Base-by-base conservation (phyloP, 2,797 vertebrate species). In the Lutjanus campechanus region DNA sequence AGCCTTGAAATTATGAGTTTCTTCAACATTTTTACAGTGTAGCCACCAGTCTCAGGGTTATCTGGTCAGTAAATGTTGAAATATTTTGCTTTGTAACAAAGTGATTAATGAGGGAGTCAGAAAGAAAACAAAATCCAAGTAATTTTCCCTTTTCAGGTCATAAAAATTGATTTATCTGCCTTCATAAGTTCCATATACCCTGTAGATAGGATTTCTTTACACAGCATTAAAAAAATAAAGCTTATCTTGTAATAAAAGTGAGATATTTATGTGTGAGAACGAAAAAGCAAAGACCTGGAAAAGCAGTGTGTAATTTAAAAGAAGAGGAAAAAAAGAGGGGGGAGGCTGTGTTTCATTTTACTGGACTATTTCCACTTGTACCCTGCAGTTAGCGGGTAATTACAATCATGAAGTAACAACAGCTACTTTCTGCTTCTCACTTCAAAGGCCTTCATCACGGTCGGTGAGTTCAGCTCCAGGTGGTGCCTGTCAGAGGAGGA, bases 381-480 rank as follows among this genome's bases (percentile, higher is more conserved):
- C 53, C 71, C 50, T 8, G 36, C 11, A 73, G 51, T 85, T 83
- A 82, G 59, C 0, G 8, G 15, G 25, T 85, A 79, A 84, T 90
- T 82, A 76, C 74, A 67, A 63, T 82, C 72, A 79, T 25, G 25
- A 43, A 54, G 70, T 49, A 67, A 76, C 71, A 66, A 77, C 69
- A 20, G 66, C 74, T 65, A 66, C 86, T 78, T 82, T 81, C 76
- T 65, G 59, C 73, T 47, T 13, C 25, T 36, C 68, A 68, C 81
- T 85, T 85, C 89, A 91, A 83, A 90, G 15, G 79, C 12, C 51
- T 60, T 29, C 2, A 9, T 8, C n/a, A 46, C 58, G 62, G 49
- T 60, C 44, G 22, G 20, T 40, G 47, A 51, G 51, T 17, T 11
- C 41, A 46, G 60, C 43, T 83, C 75, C 87, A 91, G 87, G 29